Evolutionary conservation across 2,888 invertebrate genomes (phyloP).

Genomic region (Coleophora deauratella): DNA sequence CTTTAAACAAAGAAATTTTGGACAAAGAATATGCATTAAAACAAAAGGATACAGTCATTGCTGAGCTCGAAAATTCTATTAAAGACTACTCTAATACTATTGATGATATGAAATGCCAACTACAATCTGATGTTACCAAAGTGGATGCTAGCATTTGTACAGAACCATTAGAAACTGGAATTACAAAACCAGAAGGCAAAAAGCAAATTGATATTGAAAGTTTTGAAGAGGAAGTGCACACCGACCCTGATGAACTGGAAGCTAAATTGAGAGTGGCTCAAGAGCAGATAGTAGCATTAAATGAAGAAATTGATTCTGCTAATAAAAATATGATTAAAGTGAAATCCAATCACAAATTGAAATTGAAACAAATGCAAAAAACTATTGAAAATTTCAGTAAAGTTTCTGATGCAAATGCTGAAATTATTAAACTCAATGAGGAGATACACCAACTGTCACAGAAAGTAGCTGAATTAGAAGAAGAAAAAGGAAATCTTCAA

Average conservation of each 20-base stretch:
- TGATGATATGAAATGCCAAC: slow-evolving; percentile 21
- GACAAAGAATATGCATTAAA: slow-evolving; percentile 58
- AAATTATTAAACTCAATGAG: slow-evolving; percentile 77
- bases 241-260: slow-evolving; percentile 39
- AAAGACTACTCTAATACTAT: slow-evolving; percentile 23
- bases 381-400: slow-evolving; percentile 79
- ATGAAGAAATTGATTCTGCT: slow-evolving; percentile 80
- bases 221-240: too few species aligned
- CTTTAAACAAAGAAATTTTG: slow-evolving; percentile 63
- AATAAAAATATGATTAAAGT: slow-evolving; percentile 86
- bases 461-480: slow-evolving; percentile 88
- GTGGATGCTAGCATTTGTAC: slow-evolving; percentile 39
- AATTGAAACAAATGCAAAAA: slow-evolving; percentile 84
- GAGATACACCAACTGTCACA: slow-evolving; percentile 79
- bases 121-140: slow-evolving; percentile 17
- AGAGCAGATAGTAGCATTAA: slow-evolving; percentile 69
- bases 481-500: slow-evolving; percentile 93
- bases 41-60: slow-evolving; percentile 61
- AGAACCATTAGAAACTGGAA: slow-evolving; percentile 19
- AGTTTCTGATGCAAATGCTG: slow-evolving; percentile 79
- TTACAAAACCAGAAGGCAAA: slow-evolving; percentile 10
- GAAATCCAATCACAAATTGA: slow-evolving; percentile 80
- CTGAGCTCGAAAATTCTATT: slow-evolving; percentile 34
- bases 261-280: slow-evolving; percentile 58
- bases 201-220: too few species aligned